Base-by-base conservation (phyloP, 2,113 vertebrate genomes). In the Puffinus mauretanicus region DNA sequence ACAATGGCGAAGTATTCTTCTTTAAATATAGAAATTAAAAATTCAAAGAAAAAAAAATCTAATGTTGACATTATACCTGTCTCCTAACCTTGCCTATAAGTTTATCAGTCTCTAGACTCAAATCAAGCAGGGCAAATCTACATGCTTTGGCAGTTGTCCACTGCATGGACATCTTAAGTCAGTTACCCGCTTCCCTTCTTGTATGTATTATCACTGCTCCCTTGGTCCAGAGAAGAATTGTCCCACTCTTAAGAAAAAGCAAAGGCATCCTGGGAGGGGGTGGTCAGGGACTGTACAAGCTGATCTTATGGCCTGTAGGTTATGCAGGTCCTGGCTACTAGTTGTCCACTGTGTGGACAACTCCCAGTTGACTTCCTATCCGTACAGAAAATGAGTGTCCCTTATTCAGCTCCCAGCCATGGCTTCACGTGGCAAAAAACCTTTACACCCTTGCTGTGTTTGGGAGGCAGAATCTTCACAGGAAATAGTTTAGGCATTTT, bases 251-350 rank as follows among this genome's bases (percentile, higher is more conserved):
- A 10, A 65, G 58, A 70, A 69, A 77, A 57, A 46, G 46, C 46
- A 46, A 55, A 69, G 24, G 5, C 2, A 8, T 34, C 32, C 17
- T 34, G 26, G 62, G 22, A 93, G 34, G 32, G 44, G 29, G 4
- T 16, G 5, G 27, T 51, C 36, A 58, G 36, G 34, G 20, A 70
- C 42, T 3, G 9, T 57, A 54, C 12, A 72, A 60, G 52, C 25
- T 90, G 32, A 13, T 65, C 2, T 38, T 54, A 29, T 6, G 40
- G 47, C 54, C 17, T 0, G 0, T 11, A 21, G 16, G 16, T 42
- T 79, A 40, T 10, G 52, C 40, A 71, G 44, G 24, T 60, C 55
- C 22, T 46, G 34, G 42, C 19, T 15, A 6, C 27, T 34, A 9
- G 27, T 30, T 18, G 24, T n/a, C n/a, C n/a, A n/a, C n/a, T n/a